phyloP scores from a whole-genome alignment of 2,113 vertebrate species.

The Trinectes maculatus region DNA sequence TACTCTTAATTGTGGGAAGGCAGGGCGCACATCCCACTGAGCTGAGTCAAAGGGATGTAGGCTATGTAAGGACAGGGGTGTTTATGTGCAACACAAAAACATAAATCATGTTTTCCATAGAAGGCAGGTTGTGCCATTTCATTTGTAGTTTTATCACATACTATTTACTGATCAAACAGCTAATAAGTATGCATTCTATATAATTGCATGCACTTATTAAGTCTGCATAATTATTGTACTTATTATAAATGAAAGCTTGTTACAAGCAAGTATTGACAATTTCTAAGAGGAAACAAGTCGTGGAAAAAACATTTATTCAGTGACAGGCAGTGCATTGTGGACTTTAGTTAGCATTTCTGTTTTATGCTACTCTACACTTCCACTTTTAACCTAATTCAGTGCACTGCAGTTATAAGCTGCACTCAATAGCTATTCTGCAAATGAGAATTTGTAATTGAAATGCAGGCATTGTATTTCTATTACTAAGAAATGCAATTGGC shows the following conservation, averaged over 20 bases:
- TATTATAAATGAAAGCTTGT: not conserved
- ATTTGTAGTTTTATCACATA: constrained; percentile 3
- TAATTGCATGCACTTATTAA: not conserved
- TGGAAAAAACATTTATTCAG: not conserved
- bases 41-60: constrained; percentile 11
- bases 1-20: constrained; percentile 50
- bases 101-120: constrained; percentile 13
- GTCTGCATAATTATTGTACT: not conserved
- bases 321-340: not conserved
- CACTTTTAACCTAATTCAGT: not conserved
- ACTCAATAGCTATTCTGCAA: no score
- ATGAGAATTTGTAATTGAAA: not conserved
- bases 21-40: constrained; percentile 26
- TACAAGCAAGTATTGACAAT: not conserved
- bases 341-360: not conserved
- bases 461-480: no score
- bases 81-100: constrained; percentile 32
- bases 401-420: no score
- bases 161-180: no score
- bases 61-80: constrained; percentile 3
- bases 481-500: no score
- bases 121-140: constrained; percentile 12
- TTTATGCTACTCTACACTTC: not conserved
- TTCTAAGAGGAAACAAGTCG: not conserved
- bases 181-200: not conserved